These are phyloP conservation scores for Bicyclus anynana DNA, from an alignment of 1,140 invertebrate genomes.

Conservation along the genomic window DNA sequence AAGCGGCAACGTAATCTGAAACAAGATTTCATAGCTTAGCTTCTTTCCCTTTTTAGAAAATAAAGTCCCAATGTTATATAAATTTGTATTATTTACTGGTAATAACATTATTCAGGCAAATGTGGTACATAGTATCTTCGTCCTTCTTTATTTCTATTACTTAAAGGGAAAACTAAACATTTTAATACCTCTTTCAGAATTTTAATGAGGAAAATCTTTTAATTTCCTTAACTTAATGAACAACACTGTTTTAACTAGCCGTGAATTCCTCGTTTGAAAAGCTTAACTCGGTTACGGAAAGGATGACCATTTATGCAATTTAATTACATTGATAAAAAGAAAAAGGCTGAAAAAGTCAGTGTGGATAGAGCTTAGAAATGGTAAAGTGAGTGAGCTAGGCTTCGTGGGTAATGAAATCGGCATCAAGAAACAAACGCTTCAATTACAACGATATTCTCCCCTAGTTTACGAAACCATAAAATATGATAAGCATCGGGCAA, in stretches of 20 bases:
- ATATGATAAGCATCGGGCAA: slow-evolving; percentile 66
- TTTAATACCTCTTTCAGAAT: neutral
- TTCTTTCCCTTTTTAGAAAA: neutral
- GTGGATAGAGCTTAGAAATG: neutral
- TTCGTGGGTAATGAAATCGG: slow-evolving; percentile 18
- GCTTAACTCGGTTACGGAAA: neutral
- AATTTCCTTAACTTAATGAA: neutral
- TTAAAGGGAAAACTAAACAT: neutral
- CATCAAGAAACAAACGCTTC: slow-evolving; percentile 36
- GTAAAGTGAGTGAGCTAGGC: neutral
- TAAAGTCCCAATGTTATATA: neutral
- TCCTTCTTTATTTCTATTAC: neutral
- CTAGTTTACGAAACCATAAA: slow-evolving; percentile 62
- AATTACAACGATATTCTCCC: slow-evolving; percentile 53
- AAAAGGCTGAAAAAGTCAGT: neutral
- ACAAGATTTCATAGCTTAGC: slow-evolving; percentile 32
- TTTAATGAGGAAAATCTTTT: neutral
- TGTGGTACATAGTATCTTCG: too few relatives aligned
- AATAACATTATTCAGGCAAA: too few relatives aligned
- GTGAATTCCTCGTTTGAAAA: neutral
- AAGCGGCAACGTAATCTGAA: slow-evolving; percentile 60
- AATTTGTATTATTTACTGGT: too few relatives aligned
- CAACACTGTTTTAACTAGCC: neutral
- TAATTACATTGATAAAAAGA: neutral
- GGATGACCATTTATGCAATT: neutral